phyloP scores from a whole-genome alignment of 2,888 invertebrate species.

The Aleiodes alternator region DNA sequence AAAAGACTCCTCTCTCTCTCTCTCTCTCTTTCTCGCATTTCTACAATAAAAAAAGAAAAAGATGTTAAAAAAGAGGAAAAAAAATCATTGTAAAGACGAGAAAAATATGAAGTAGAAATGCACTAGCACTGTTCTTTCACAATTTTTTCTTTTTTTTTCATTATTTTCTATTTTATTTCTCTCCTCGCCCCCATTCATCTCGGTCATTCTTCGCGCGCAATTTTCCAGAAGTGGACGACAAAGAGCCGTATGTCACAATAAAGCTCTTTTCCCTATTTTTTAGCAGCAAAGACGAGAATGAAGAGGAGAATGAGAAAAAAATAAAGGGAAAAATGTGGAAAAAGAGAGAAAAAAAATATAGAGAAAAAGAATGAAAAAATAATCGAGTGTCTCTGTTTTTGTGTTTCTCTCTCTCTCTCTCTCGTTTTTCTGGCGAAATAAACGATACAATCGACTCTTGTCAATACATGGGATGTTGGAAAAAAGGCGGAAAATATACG shows the following conservation, averaged over 20 bases:
- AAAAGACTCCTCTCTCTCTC: constrained; percentile 5
- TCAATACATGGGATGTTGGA: constrained; percentile 58
- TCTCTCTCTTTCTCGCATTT: no score
- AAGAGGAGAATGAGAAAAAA: background rate
- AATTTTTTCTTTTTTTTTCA: constrained; percentile 1
- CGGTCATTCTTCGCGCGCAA: constrained; percentile 63
- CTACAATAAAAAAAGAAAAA: no score
- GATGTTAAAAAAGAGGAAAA: constrained; percentile 1
- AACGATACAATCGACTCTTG: constrained; percentile 70
- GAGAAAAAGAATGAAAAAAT: constrained; percentile 54
- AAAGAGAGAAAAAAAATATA: constrained; percentile 25
- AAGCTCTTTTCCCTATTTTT: constrained; percentile 52
- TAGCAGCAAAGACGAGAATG: constrained; percentile 3
- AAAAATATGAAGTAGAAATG: constrained; percentile 36
- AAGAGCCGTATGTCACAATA: constrained; percentile 68
- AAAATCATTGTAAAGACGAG: constrained; percentile 23
- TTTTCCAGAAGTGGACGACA: constrained; percentile 71
- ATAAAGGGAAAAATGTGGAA: constrained; percentile 31
- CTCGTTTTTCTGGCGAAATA: constrained; percentile 61
- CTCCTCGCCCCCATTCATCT: constrained; percentile 41
- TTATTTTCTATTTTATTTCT: constrained; percentile 17
- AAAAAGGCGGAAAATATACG: constrained; percentile 48
- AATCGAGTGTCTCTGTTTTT: constrained; percentile 57
- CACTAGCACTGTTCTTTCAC: constrained; percentile 27
- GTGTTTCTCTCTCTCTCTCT: constrained; percentile 24